Evolutionary conservation across 2,888 invertebrate species (phyloP).

Genomic region (Hypercompe scribonia): DNA sequence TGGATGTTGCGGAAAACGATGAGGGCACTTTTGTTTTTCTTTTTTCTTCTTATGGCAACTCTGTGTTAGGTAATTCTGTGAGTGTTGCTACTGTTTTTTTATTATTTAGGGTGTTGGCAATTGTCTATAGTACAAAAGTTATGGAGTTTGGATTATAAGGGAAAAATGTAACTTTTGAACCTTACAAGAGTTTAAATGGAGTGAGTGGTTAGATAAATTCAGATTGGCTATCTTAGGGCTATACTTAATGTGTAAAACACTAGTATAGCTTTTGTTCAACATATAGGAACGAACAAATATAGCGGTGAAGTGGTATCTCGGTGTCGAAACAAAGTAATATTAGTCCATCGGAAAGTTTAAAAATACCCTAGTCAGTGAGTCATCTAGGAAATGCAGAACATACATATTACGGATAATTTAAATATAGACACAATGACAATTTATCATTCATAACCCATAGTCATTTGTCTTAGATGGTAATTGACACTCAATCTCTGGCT

Average conservation of each 20-base stretch:
- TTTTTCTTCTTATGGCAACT: conserved; percentile 11
- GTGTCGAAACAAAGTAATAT: too few species aligned
- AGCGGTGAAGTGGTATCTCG: too few species aligned
- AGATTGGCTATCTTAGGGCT: too few species aligned
- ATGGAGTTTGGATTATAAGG: background rate
- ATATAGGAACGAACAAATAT: too few species aligned
- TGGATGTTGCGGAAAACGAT: conserved; percentile 20
- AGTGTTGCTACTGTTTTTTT: conserved; percentile 7
- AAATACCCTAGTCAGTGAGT: too few species aligned
- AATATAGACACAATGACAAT: too few species aligned
- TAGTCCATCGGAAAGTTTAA: too few species aligned
- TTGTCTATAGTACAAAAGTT: background rate
- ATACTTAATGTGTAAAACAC: too few species aligned
- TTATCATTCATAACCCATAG: background rate
- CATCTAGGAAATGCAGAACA: too few species aligned
- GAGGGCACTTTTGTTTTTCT: conserved; percentile 14
- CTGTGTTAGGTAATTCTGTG: background rate
- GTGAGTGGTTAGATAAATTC: background rate
- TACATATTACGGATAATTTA: too few species aligned
- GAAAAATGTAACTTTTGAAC: background rate
- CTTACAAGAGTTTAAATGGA: background rate
- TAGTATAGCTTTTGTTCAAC: too few species aligned
- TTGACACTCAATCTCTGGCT: too few species aligned
- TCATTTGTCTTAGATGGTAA: background rate
- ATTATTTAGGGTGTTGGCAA: background rate